phyloP scores from a whole-genome alignment of 2,113 vertebrate genomes.

The Microcebus murinus region DNA sequence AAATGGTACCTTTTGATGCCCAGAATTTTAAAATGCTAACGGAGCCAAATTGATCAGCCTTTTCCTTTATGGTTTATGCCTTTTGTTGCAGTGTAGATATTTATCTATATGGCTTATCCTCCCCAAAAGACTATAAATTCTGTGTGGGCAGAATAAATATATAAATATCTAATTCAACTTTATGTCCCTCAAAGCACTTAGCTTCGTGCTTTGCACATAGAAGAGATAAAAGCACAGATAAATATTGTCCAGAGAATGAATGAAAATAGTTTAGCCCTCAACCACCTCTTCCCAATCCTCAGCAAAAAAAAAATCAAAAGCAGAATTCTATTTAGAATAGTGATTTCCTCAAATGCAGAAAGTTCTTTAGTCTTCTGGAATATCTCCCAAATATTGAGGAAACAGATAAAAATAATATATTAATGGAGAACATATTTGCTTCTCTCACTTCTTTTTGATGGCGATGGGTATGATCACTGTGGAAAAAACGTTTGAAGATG shows the following conservation, averaged over 20 bases:
- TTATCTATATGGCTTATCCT: neutral
- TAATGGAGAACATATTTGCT: neutral
- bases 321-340: neutral
- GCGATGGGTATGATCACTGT: neutral
- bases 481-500: neutral
- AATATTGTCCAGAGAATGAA: neutral
- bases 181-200: neutral
- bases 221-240: neutral
- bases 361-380: neutral
- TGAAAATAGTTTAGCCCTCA: neutral
- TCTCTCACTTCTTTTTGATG: neutral
- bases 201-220: neutral
- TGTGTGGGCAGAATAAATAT: conserved; percentile 26
- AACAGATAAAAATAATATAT: neutral
- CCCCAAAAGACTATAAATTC: neutral
- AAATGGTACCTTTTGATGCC: neutral
- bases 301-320: neutral
- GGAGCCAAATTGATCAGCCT: neutral
- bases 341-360: neutral
- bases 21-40: conserved; percentile 34
- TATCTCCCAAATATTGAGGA: neutral
- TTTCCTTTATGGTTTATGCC: conserved; percentile 15
- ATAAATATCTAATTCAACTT: neutral
- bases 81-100: neutral
- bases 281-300: neutral